Evolutionary conservation across 2,797 vertebrate genomes (phyloP), one percentile per base, ranked within the genome.

Genomic region (Argentina silus): DNA sequence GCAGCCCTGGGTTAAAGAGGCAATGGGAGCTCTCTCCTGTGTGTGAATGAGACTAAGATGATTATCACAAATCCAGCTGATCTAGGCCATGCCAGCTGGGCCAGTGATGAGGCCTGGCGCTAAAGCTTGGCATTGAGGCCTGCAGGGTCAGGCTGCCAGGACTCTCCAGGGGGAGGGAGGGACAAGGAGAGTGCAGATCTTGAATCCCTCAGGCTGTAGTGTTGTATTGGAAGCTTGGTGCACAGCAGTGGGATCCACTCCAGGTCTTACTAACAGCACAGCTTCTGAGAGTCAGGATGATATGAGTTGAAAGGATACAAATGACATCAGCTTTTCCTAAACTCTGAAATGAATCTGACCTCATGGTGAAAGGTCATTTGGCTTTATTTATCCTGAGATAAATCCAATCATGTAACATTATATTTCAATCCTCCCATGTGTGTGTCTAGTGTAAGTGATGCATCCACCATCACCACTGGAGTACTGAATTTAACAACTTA

Each of bases 41-140:
- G 70, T 47, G 76, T 88, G 79, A 87, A 84, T 83, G 82, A 90
- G 83, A 83, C 57, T 83, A 83, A 88, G 86, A 80, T 87, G 90
- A 90, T 90, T 89, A 91, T 77, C 84, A 75, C 80, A 89, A 90
- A 90, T 90, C 86, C 84, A 87, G 82, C 85, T 86, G 87, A 88
- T 86, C 67, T 65, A 81, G 74, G 79, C 77, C 71, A 61, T 86
- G 84, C 86, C 90, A 91, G 90, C 86, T 83, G 87, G 76, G 77
- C 83, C 82, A 77, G 83, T 76, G 78, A 82, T 78, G 83, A 83
- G 79, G 76, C 81, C 77, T 81, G 81, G 78, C 65, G 2, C 75
- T 73, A 74, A 85, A 80, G 77, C 78, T 81, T 86, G 86, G 85
- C 83, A 80, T 56, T 67, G 86, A 85, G 81, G 85, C 82, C 78